Base-by-base conservation (phyloP, 2,797 vertebrate genomes). In the Scolopax rusticola region DNA sequence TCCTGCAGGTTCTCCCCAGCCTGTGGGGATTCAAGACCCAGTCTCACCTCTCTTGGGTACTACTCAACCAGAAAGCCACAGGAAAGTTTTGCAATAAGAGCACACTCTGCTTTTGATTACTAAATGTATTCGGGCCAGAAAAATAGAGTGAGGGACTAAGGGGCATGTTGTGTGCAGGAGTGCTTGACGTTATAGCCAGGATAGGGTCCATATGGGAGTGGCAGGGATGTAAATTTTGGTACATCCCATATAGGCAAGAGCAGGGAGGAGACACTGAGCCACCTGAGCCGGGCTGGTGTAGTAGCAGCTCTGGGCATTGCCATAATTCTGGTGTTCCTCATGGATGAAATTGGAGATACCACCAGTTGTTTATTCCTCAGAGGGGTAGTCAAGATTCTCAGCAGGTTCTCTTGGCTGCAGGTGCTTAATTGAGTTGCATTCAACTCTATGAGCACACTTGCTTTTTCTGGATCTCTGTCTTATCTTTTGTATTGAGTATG, bases 181-280 rank as follows among this genome's bases (percentile, higher is more conserved):
- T 24, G 19, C n/a, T 24, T 69, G 84, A 76, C 11, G 3, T 70
- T 70, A 24, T 13, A 74, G 53, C 13, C 25, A 53, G 11, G 2
- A 32, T 1, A 18, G 15, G 18, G 15, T 36, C 59, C 1, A 0
- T 30, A 43, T 17, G 0, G 1, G 65, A 50, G 6, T 8, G 7
- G 65, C 9, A 74, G 9, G 11, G 18, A 15, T 27, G 33, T 86
- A 36, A 71, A n/a, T 81, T 56, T 84, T 64, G 13, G 19, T 88
- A 32, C 10, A 12, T 50, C 9, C 12, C 5, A 0, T 84, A 30
- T 9, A 10, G 45, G 50, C 12, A 68, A 61, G 25, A 84, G 15
- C 51, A 54, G 13, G 45, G 16, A 79, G n/a, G 41, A 68, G 27
- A 61, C 15, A 21, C 3, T 0, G 5, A 81, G 40, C 28, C 38